Evolutionary conservation across 2,113 vertebrate species (phyloP).

Genomic region (Melanocharis versteri): DNA sequence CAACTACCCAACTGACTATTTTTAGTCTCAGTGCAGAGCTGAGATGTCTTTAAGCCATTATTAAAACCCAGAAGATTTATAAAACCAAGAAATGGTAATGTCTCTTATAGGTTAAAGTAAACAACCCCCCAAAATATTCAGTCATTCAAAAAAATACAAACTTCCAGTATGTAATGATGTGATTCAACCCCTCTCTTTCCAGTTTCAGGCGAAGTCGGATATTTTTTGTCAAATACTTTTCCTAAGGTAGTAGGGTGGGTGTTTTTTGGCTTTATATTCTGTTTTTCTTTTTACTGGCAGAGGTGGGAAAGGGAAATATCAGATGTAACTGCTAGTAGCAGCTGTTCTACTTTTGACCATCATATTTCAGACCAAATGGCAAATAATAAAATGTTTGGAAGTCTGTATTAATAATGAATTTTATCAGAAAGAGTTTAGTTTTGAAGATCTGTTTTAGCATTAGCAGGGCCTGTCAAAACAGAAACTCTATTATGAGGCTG

Average conservation of each 20-base stretch:
- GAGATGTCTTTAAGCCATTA: not conserved
- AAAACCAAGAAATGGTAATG: not conserved
- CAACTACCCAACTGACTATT: not conserved
- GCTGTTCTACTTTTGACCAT: not conserved
- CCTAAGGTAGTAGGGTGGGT: not conserved
- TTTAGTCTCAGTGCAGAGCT: not conserved
- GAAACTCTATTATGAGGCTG: not conserved
- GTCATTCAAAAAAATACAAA: not conserved
- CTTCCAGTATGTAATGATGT: fast-evolving
- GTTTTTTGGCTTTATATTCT: not conserved
- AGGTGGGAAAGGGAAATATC: not conserved
- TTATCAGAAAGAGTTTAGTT: not conserved
- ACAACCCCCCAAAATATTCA: not conserved
- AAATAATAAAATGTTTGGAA: not conserved
- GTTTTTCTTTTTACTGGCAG: not conserved
- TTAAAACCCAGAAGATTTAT: not conserved
- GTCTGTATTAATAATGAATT: not conserved
- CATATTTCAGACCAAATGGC: not conserved
- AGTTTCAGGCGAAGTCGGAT: not conserved
- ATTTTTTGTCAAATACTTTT: not conserved
- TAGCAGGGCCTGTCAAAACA: not conserved
- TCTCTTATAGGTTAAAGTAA: not conserved
- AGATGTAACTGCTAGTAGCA: not conserved
- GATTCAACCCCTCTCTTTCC: not conserved
- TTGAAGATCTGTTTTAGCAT: not conserved